Conservation (phyloP, 1,140 invertebrate species). For the Dendroctonus valens region DNA sequence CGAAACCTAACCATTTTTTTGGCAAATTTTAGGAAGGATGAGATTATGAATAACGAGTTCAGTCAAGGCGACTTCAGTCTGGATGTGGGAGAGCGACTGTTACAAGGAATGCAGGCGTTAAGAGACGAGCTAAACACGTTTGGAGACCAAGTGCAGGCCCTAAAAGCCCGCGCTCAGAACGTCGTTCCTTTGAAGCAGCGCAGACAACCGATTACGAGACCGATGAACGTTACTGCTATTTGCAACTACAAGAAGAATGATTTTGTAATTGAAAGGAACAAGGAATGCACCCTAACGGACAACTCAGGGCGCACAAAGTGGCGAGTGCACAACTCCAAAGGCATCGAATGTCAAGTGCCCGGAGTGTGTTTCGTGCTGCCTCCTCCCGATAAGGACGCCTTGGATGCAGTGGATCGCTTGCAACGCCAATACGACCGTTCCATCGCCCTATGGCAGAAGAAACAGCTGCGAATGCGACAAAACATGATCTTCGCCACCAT, state of each 20-base stretch:
- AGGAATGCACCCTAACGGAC: slow-evolving; percentile 87
- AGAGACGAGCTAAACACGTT: slow-evolving; percentile 90
- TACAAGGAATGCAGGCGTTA: slow-evolving; percentile 92
- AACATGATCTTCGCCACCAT: slow-evolving; percentile 99
- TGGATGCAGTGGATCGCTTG: slow-evolving; percentile 80
- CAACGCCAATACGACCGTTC: slow-evolving; percentile 86
- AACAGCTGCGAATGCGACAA: slow-evolving; percentile 88
- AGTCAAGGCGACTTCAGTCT: slow-evolving; percentile 90
- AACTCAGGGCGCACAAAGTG: slow-evolving; percentile 92
- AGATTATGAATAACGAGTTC: slow-evolving; percentile 88
- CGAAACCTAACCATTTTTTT: too few relatives aligned
- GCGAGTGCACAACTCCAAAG: slow-evolving; percentile 81
- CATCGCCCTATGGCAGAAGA: slow-evolving; percentile 91
- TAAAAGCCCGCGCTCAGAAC: slow-evolving; percentile 77
- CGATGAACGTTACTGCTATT: slow-evolving; percentile 82
- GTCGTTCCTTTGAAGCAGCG: slow-evolving; percentile 90
- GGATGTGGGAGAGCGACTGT: slow-evolving; percentile 87
- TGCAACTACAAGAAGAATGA: slow-evolving; percentile 90
- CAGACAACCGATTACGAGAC: slow-evolving; percentile 77
- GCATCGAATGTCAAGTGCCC: slow-evolving; percentile 84
- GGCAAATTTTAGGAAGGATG: slow-evolving; percentile 68
- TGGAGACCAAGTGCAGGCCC: slow-evolving; percentile 74
- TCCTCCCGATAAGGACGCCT: slow-evolving; percentile 89
- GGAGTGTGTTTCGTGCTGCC: slow-evolving; percentile 91
- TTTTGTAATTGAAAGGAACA: slow-evolving; percentile 84